phyloP scores from a whole-genome alignment of 2,888 invertebrate genomes.

The Megaustenia siamemsis region DNA sequence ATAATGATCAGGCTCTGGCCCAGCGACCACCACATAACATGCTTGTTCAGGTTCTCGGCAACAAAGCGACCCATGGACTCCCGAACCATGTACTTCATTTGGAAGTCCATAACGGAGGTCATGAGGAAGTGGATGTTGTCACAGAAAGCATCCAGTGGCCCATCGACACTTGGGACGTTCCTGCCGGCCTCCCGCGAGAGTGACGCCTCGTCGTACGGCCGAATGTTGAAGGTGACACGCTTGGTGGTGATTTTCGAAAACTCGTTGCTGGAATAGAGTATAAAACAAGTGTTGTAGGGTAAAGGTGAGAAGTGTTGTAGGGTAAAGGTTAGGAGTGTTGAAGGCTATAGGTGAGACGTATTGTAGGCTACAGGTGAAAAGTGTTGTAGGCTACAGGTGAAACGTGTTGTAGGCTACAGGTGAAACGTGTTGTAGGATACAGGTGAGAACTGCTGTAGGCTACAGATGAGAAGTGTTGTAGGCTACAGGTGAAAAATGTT shows the following conservation, averaged over 20 bases:
- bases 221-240: constrained; percentile 70
- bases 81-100: constrained; percentile 72
- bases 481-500: too few species aligned
- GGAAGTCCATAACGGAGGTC: constrained; percentile 64
- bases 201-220: constrained; percentile 66
- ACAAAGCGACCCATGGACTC: constrained; percentile 75
- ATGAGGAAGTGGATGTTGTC: constrained; percentile 69
- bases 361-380: too few species aligned
- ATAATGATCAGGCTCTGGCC: constrained; percentile 71
- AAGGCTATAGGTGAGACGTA: too few species aligned
- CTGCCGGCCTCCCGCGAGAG: constrained; percentile 70
- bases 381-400: too few species aligned
- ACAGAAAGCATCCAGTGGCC: constrained; percentile 65
- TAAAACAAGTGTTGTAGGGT: background rate
- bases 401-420: too few species aligned
- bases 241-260: constrained; percentile 77
- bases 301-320: too few species aligned
- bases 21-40: constrained; percentile 74
- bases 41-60: constrained; percentile 71
- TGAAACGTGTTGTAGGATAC: too few species aligned
- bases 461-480: too few species aligned
- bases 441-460: too few species aligned
- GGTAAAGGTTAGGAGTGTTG: too few species aligned
- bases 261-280: constrained; percentile 70
- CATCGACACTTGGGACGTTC: constrained; percentile 62